Percentiles rank a stretch among this genome's conserved stretches.
These are phyloP conservation scores for Caenorhabditis macrosperma DNA, from an alignment of 2,888 invertebrate species.

Conservation along the genomic window DNA sequence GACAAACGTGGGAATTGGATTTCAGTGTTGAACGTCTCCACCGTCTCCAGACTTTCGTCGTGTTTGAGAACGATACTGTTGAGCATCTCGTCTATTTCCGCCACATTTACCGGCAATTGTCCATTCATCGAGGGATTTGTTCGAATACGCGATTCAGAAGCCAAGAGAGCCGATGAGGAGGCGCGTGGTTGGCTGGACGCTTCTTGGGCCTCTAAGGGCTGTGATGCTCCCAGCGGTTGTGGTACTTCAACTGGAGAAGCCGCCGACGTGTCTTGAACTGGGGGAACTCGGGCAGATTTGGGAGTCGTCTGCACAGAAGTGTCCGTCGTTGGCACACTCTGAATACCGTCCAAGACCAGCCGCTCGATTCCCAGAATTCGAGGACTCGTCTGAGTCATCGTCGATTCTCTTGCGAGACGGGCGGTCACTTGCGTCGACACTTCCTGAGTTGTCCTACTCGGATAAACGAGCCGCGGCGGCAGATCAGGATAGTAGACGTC, in stretches of 20 bases:
- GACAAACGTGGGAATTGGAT: constrained; percentile 12
- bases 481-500: background rate
- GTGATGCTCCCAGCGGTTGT: too few relatives aligned
- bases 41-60: constrained; percentile 29
- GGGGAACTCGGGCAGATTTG: too few relatives aligned
- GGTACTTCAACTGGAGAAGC: too few relatives aligned
- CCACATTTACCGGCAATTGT: background rate
- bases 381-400: constrained; percentile 15
- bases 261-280: too few relatives aligned
- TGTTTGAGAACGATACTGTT: constrained; percentile 16
- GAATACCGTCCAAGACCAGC: background rate
- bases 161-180: too few relatives aligned
- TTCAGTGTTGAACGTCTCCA: constrained; percentile 17
- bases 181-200: too few relatives aligned
- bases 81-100: constrained; percentile 25
- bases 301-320: too few relatives aligned
- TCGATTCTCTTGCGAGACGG: constrained; percentile 5
- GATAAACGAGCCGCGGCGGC: background rate
- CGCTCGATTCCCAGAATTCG: constrained; percentile 4
- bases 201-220: too few relatives aligned
- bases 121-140: too few relatives aligned
- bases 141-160: too few relatives aligned
- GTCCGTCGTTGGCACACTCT: too few relatives aligned
- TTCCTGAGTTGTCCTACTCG: background rate
- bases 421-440: constrained; percentile 21